Evolutionary conservation across 2,888 invertebrate species (phyloP), one percentile per base, ranked within the genome.

Genomic region (Drosophila mercatorum): DNA sequence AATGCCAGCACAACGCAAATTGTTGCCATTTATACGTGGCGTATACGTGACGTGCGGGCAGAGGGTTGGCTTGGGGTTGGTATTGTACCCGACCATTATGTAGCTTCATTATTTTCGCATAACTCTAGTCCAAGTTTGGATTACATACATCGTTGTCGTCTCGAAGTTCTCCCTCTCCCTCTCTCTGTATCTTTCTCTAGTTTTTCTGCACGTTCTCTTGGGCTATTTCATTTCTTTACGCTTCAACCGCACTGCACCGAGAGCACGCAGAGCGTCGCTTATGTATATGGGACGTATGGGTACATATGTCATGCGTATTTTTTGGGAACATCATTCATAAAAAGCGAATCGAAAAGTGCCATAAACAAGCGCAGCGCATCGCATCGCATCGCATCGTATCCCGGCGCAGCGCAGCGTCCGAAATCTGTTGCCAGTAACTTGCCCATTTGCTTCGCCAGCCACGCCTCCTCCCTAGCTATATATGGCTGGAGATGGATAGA

Each of bases 51-150:
- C 67, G 17, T 34, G 46, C 7, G n/a, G n/a, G 12, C 58, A 11
- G 17, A 62, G 26, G 40, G n/a, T 6, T 31, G 28, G n/a, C 4
- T 3, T 0, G 0, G 31, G 10, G 28, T 6, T 8, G 28, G 41
- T 22, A 22, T 22, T 22, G 22, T 22, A 22, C 22, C 7, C 12
- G 51, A 22, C 56, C 64, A 68, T 65, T 68, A 65, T 60, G 41
- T 17, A 51, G 75, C 80, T 79, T 79, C 68, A 82, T 83, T 72
- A 81, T 73, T 62, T 83, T 77, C 73, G 41, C 81, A 83, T 83
- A 70, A 71, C 73, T 65, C 47, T 58, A 55, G 36, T 57, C 56
- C 31, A 57, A 28, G 34, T 53, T 53, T 44, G 34, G 26, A n/a
- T 53, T 46, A 3, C n/a, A 36, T 51, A 36, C 36, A 51, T 51